Evolutionary conservation across 2,888 invertebrate genomes (phyloP), one percentile per base, ranked within the genome.

Genomic region (Drosophila mimica): DNA sequence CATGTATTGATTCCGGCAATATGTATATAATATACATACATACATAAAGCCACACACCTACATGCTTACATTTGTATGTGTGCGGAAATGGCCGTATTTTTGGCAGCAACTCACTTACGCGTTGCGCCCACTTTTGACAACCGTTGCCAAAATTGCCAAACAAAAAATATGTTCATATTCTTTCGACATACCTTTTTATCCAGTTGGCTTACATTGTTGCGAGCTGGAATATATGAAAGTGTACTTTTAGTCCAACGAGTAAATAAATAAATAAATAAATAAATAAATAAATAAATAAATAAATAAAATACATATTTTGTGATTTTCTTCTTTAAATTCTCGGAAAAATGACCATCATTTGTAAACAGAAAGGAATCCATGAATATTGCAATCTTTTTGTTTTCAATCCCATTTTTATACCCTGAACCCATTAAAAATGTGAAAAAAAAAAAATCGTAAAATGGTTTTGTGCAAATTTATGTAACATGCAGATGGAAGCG

Each of bases 1-100:
- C 17, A n/a, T 30, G 7, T 38, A 56, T 56, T 28, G 54, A 40
- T 57, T 57, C 15, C 30, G n/a, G 5, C 20, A 30, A 40, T 56
- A 40, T 38, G 28, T 15, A 25, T 25, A 2, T 25, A n/a, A 40
- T 6, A 3, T 15, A 15, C 4, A n/a, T 33, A 28, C 6, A 30
- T 13, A 15, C 17, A 20, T 20, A 25, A 9, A 40, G 17, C 2
- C 13, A 15, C 13, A 20, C 7, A 46, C 13, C 4, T 7, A 7
- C 13, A 20, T 25, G 9, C n/a, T n/a, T n/a, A n/a, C n/a, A n/a
- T n/a, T n/a, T 54, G 11, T 30, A 30, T 30, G 15, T 20, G 9
- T 30, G 15, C 15, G 9, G 15, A 40, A 30, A 9, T 13, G n/a
- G 28, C 28, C 28, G 25, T 30, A 13, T 15, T 57, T 9, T 57